Percentiles rank a stretch among this genome's conserved stretches.
Conservation (phyloP, 2,888 invertebrate species). For the Lithophane socia region DNA sequence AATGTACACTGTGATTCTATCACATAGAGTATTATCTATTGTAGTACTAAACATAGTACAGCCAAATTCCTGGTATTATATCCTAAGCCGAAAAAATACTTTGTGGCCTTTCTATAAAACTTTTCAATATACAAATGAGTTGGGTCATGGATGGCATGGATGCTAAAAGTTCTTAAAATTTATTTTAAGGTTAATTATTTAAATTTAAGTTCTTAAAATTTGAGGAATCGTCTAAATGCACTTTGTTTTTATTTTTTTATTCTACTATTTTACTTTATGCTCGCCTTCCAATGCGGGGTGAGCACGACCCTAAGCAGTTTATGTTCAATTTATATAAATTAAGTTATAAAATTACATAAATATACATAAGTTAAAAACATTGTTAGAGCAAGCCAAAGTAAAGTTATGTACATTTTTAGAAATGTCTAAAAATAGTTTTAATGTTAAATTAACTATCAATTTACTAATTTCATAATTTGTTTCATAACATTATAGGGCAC, state of each 20-base stretch:
- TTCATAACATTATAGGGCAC: constrained; percentile 37
- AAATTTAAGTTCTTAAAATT: constrained; percentile 12
- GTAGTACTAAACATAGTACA: constrained; percentile 45
- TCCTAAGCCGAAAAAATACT: constrained; percentile 43
- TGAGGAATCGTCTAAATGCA: constrained; percentile 37
- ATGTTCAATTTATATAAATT: constrained; percentile 27
- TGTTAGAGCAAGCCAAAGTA: constrained; percentile 29
- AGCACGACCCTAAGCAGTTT: constrained; percentile 11
- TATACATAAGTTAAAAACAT: constrained; percentile 44
- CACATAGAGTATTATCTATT: constrained; percentile 40
- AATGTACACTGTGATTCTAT: constrained; percentile 53
- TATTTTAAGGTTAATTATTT: too few species aligned
- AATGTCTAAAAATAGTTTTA: constrained; percentile 39
- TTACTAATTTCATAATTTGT: constrained; percentile 39
- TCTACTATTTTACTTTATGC: not conserved
- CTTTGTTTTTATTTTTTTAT: not conserved
- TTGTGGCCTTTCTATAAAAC: constrained; percentile 51
- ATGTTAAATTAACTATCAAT: constrained; percentile 44
- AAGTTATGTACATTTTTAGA: constrained; percentile 48
- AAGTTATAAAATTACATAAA: constrained; percentile 2
- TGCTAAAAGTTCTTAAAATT: too few species aligned
- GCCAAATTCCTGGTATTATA: constrained; percentile 19
- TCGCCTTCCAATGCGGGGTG: constrained; percentile 4
- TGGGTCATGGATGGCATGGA: constrained; percentile 36
- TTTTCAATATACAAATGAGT: constrained; percentile 35